Base-by-base conservation (phyloP, 35 echinoderm and acorn worm genomes). In the Ophiothrix spiculata region DNA sequence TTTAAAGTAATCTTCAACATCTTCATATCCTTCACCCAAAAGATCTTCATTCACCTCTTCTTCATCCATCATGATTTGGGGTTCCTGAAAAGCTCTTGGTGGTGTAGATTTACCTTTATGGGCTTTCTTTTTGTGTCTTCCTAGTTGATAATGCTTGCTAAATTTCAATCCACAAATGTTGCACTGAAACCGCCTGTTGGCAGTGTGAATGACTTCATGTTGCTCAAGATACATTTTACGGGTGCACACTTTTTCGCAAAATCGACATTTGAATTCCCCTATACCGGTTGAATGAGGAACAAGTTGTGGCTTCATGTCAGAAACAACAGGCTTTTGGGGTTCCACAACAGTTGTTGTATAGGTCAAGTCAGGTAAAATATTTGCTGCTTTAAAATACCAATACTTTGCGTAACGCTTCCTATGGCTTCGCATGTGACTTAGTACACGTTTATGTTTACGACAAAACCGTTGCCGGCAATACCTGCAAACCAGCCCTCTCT, bases 201-300 rank as follows among this genome's bases (percentile, higher is more conserved):
- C 60, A 15, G 60, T 69, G 60, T 69, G 60, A n/a, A 69, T 69
- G 60, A 69, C 60, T 28, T 69, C 60, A 28, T 69, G 60, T 69
- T 69, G 60, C 25, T 69, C 60, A 69, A 69, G 60, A 28, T 69
- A 69, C 60, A 69, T 69, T 28, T 69, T 69, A 4, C 60, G 17
- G 23, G 60, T 25, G 25, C 60, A 69, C 60, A 69, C 60, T 69
- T 69, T 69, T 15, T 69, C 60, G 29, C 60, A 69, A 25, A 69
- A 69, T 6, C 60, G 60, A 28, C 60, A 69, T n/a, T 69, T 69
- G 60, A 69, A 69, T 10, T 15, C n/a, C n/a, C n/a, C n/a, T n/a
- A n/a, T n/a, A n/a, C n/a, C n/a, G n/a, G n/a, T n/a, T n/a, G n/a
- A n/a, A n/a, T n/a, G n/a, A n/a, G n/a, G n/a, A n/a, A n/a, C n/a